Percentiles rank a stretch among this genome's conserved stretches.
Evolutionary conservation across 2,797 vertebrate species (phyloP).

Genomic region (Sciaenops ocellatus): DNA sequence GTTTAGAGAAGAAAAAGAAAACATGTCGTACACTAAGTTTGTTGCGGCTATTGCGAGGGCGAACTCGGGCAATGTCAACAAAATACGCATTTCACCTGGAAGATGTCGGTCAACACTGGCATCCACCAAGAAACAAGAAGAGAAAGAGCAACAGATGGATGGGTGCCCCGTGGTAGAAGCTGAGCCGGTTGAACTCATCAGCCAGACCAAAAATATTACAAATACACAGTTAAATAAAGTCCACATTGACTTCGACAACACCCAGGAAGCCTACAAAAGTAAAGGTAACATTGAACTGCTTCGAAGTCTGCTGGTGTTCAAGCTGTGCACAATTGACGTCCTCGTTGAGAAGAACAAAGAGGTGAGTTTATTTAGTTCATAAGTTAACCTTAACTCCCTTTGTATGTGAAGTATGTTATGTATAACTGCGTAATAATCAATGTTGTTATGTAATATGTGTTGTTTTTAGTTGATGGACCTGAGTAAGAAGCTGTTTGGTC

Average conservation of each 20-base stretch:
- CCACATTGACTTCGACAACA: conserved; percentile 88
- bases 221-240: conserved; percentile 42
- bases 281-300: conserved; percentile 90
- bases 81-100: conserved; percentile 36
- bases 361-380: conserved; percentile 65
- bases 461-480: conserved; percentile 87
- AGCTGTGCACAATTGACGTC: conserved; percentile 88
- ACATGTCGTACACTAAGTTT: conserved; percentile 80
- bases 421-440: neutral
- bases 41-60: conserved; percentile 54
- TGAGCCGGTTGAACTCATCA: conserved; percentile 73
- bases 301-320: conserved; percentile 90
- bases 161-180: conserved; percentile 71
- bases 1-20: neutral
- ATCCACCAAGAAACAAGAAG: conserved; percentile 71
- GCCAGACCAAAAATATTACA: conserved; percentile 10
- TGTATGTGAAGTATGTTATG: neutral
- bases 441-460: neutral
- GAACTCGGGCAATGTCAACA: conserved; percentile 50
- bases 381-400: too few relatives aligned
- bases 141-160: conserved; percentile 56
- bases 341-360: conserved; percentile 89
- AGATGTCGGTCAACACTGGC: conserved; percentile 76
- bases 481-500: conserved; percentile 87
- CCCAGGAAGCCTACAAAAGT: conserved; percentile 91